Conservation (phyloP, 2,888 invertebrate species). For the Omphaloscelis lunosa region DNA sequence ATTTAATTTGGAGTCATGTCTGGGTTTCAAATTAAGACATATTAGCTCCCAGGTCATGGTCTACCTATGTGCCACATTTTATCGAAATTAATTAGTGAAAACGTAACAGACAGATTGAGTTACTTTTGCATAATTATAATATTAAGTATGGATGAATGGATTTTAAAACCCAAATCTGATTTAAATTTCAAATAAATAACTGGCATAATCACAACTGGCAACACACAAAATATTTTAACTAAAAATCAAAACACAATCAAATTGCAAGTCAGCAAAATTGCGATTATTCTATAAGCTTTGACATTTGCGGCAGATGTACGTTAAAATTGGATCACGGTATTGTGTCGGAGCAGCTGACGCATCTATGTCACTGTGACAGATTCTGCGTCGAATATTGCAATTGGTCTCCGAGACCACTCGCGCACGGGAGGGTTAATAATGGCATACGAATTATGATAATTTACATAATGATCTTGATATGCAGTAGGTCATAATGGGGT, state of each 20-base stretch:
- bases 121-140: background rate
- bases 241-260: slow-evolving; percentile 46
- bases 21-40: background rate
- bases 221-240: background rate
- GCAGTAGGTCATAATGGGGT: background rate
- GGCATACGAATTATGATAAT: slow-evolving; percentile 46
- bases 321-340: slow-evolving; percentile 70
- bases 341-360: slow-evolving; percentile 70
- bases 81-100: background rate
- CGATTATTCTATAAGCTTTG: slow-evolving; percentile 67
- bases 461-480: slow-evolving; percentile 40
- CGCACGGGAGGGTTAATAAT: slow-evolving; percentile 62
- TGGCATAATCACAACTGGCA: background rate
- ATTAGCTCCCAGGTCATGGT: background rate
- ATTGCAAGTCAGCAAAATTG: slow-evolving; percentile 59
- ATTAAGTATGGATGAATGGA: background rate
- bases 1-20: background rate
- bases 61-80: background rate
- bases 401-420: slow-evolving; percentile 60
- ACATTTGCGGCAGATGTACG: slow-evolving; percentile 72
- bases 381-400: slow-evolving; percentile 68
- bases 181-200: background rate
- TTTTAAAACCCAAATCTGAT: background rate
- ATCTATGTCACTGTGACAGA: slow-evolving; percentile 68
- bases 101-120: background rate